A percentile compares a stretch with the other conserved stretches of the same genome.
Conservation (phyloP, 2,888 invertebrate genomes). For the Chrysomela aeneicollis region DNA sequence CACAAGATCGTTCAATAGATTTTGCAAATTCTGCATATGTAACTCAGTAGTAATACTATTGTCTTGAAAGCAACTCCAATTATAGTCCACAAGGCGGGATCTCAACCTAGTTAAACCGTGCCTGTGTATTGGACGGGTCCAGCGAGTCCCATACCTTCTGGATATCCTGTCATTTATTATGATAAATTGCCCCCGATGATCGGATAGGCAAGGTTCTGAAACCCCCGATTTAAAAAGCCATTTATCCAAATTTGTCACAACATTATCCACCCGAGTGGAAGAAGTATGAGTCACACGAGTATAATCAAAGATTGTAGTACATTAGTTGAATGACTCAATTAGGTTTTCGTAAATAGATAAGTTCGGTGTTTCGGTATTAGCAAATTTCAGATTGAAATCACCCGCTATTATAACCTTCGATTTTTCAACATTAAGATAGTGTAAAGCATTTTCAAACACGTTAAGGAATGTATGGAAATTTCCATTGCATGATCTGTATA, state of each 20-base stretch:
- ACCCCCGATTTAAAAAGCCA: background rate
- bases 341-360: background rate
- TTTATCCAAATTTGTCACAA: background rate
- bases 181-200: constrained; percentile 2
- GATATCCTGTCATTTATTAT: background rate
- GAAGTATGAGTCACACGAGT: background rate
- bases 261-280: background rate
- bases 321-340: constrained; percentile 2
- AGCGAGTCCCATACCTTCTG: background rate
- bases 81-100: constrained; percentile 4
- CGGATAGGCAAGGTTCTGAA: background rate
- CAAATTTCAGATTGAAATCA: background rate
- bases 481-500: background rate
- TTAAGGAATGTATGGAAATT: background rate
- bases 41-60: background rate
- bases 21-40: background rate
- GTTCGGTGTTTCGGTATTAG: too few species aligned
- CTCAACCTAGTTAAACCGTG: constrained; percentile 9
- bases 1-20: background rate
- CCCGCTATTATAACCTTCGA: background rate
- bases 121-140: constrained; percentile 10
- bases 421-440: background rate
- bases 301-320: too few species aligned
- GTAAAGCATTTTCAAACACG: background rate
- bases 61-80: background rate